Base-by-base conservation (phyloP, 2,113 vertebrate genomes). In the Etheostoma spectabile region DNA sequence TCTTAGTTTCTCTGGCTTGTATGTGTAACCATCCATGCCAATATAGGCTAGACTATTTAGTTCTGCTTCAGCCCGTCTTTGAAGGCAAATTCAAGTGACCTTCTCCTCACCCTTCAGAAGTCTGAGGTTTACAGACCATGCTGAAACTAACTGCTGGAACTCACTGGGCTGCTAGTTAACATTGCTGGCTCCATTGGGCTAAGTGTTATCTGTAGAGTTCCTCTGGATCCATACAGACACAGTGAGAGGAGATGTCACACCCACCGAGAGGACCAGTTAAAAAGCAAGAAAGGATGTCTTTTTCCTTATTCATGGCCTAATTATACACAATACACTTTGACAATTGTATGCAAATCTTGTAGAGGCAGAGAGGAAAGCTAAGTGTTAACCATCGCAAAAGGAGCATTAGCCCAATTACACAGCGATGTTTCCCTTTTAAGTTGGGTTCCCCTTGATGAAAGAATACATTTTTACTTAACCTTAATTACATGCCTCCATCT, bases 391-490 rank as follows among this genome's bases (percentile, higher is more conserved):
- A 67, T 45, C 55, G 18, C 30, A 6, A 46, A 72, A 30, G 33
- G 49, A 38, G 13, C 74, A 65, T 57, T 27, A 68, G 1, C 7
- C 16, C 1, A 18, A 46, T 46, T 19, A 59, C 42, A 42, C 66
- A 35, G 59, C 67, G 48, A 62, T 22, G 33, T 70, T 75, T 83
- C 13, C 60, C 49, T 72, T 42, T 74, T 14, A 75, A 72, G 27
- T 49, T 65, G 10, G 30, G 46, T 61, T 49, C 38, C 68, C 18
- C 35, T 62, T 61, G 72, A 74, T 82, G 35, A 84, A 76, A 84
- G 59, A 66, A 45, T 15, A 68, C 49, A 83, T 62, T 42, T 42
- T 8, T 73, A 22, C 68, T 73, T 82, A 69, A 66, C 59, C 30
- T 27, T 42, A 67, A 74, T 80, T 77, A 67, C 48, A 57, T 16